phyloP scores from a whole-genome alignment of 1,140 invertebrate genomes.

The Mya arenaria region DNA sequence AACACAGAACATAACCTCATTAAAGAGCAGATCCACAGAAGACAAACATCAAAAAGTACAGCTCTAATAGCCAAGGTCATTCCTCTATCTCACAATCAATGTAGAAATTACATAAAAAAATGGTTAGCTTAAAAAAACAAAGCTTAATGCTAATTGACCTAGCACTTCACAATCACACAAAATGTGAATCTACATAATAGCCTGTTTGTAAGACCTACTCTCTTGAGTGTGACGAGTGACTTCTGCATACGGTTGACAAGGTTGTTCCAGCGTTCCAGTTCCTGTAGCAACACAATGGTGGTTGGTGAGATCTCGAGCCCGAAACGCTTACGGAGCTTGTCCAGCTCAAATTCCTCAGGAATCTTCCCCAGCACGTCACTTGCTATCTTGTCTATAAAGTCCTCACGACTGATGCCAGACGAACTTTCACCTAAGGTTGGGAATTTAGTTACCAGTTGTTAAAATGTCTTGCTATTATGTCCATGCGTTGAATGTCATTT shows the following conservation, averaged over 20 bases:
- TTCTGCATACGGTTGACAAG: slow-evolving; percentile 88
- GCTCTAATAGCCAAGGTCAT: no score
- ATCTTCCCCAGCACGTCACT: slow-evolving; percentile 87
- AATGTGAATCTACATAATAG: no score
- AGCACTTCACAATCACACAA: no score
- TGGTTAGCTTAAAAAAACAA: not conserved
- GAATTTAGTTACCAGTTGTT: no score
- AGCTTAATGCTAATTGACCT: no score
- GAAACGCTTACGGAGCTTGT: slow-evolving; percentile 89
- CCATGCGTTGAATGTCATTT: no score
- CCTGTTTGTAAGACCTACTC: slow-evolving; percentile 81
- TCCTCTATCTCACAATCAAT: no score
- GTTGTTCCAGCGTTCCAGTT: slow-evolving; percentile 92
- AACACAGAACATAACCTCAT: not conserved
- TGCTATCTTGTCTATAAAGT: slow-evolving; percentile 91
- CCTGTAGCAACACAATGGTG: slow-evolving; percentile 92
- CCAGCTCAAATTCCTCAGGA: slow-evolving; percentile 89
- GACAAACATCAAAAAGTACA: no score
- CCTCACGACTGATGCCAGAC: slow-evolving; percentile 79
- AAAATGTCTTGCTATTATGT: no score
- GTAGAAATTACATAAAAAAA: not conserved
- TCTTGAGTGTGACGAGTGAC: slow-evolving; percentile 88
- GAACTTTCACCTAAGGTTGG: slow-evolving; percentile 73
- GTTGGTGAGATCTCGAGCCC: slow-evolving; percentile 90
- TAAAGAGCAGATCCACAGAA: slow-evolving; percentile 82